These are phyloP conservation scores for Sander vitreus DNA, from an alignment of 2,113 vertebrate species.

Conservation along the genomic window DNA sequence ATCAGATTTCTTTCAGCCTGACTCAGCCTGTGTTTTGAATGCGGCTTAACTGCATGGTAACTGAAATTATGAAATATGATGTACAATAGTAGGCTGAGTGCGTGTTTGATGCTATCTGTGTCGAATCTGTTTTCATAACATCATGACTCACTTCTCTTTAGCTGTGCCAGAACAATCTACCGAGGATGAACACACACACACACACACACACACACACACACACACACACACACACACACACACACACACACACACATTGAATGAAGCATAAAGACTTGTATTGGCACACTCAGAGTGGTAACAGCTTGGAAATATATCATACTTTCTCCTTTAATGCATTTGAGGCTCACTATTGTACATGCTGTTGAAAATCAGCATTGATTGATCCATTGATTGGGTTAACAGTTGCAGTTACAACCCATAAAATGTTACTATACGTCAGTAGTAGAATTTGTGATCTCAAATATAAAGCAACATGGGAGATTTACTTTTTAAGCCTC, in stretches of 20 bases:
- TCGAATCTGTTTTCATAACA: conserved; percentile 49
- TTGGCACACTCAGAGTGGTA: neutral
- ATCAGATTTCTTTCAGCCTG: no score
- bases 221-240: no score
- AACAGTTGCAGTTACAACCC: neutral
- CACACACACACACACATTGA: neutral
- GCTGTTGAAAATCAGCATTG: neutral
- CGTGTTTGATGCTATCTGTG: conserved; percentile 26
- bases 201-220: neutral
- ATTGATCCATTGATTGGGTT: neutral
- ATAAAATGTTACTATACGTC: neutral
- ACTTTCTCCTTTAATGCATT: no score
- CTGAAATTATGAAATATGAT: conserved; percentile 22
- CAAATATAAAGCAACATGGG: neutral
- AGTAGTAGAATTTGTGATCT: neutral
- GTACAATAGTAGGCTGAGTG: conserved; percentile 14
- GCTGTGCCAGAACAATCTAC: conserved; percentile 33
- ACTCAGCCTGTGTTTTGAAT: neutral
- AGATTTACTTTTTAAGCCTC: neutral
- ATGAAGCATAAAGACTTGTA: neutral
- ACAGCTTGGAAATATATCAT: neutral
- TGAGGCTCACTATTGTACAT: neutral
- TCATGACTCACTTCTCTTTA: conserved; percentile 48
- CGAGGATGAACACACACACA: conserved; percentile 29
- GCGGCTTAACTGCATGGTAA: neutral